Evolutionary conservation across 1,140 invertebrate genomes (phyloP).

Genomic region (Stegodyphus mimosarum): DNA sequence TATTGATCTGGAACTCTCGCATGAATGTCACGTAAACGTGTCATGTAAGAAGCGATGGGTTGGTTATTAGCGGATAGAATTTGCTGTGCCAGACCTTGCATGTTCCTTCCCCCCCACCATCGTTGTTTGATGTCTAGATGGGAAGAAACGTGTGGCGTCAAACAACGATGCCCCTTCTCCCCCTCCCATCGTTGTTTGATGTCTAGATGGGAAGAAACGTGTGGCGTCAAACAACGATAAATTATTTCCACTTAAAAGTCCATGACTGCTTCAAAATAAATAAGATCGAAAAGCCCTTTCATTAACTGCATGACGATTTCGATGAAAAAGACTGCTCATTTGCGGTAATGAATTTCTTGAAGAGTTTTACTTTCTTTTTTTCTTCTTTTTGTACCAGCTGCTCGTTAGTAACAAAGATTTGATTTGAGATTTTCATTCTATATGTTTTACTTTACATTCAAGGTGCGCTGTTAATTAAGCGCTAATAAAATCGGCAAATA

Average conservation of each 20-base stretch:
- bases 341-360: neutral
- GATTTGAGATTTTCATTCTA: too few species aligned
- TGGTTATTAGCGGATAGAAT: constrained; percentile 25
- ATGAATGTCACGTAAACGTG: constrained; percentile 54
- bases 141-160: too few species aligned
- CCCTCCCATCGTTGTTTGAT: constrained; percentile 15
- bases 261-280: constrained; percentile 35
- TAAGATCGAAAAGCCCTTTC: constrained; percentile 23
- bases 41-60: constrained; percentile 38
- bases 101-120: neutral
- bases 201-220: constrained; percentile 16
- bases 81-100: too few species aligned
- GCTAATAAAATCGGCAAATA: too few species aligned
- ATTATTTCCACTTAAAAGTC: constrained; percentile 49
- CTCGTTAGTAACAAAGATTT: too few species aligned
- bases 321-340: neutral
- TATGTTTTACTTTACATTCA: too few species aligned
- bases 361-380: neutral
- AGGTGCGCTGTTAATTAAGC: too few species aligned
- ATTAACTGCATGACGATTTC: neutral
- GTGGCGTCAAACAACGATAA: constrained; percentile 39
- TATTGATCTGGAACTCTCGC: constrained; percentile 10
- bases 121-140: constrained; percentile 31
- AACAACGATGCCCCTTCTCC: too few species aligned
- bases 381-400: too few species aligned